Percentiles rank a stretch among this genome's conserved stretches.
Conservation (phyloP, 2,797 vertebrate species). For the Megaceryle alcyon region DNA sequence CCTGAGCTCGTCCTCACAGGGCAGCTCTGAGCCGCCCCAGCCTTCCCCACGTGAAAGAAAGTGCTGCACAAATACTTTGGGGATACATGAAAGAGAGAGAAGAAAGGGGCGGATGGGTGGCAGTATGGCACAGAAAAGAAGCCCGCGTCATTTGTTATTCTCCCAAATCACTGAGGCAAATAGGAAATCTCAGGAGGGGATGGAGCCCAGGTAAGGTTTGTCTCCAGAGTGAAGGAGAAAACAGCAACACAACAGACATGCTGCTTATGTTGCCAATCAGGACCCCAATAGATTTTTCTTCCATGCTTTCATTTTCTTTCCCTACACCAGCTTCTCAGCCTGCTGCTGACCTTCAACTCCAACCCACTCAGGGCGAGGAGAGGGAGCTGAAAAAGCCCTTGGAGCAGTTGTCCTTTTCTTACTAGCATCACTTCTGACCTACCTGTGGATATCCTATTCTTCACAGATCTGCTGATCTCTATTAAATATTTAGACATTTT, state of each 20-base stretch:
- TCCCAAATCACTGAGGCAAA: neutral
- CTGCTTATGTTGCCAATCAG: neutral
- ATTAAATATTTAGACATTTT: slow-evolving; percentile 12
- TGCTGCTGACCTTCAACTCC: neutral
- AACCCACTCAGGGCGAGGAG: fast-evolving
- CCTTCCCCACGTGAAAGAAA: neutral
- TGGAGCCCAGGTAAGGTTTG: neutral
- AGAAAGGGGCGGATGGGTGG: neutral
- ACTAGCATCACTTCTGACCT: neutral
- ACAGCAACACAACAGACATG: fast-evolving
- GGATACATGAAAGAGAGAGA: neutral
- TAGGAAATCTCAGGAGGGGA: neutral
- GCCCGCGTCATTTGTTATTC: neutral
- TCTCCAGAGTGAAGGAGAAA: neutral
- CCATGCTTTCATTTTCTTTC: neutral
- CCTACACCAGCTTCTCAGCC: neutral
- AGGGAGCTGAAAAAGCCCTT: neutral
- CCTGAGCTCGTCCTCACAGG: neutral
- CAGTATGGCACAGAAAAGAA: neutral
- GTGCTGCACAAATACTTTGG: neutral
- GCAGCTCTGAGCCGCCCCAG: neutral
- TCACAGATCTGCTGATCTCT: neutral
- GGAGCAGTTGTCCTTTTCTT: neutral
- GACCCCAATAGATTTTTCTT: neutral
- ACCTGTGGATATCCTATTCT: neutral